These are phyloP conservation scores for Theristicus caerulescens DNA, from an alignment of 2,113 vertebrate species.

Conservation along the genomic window DNA sequence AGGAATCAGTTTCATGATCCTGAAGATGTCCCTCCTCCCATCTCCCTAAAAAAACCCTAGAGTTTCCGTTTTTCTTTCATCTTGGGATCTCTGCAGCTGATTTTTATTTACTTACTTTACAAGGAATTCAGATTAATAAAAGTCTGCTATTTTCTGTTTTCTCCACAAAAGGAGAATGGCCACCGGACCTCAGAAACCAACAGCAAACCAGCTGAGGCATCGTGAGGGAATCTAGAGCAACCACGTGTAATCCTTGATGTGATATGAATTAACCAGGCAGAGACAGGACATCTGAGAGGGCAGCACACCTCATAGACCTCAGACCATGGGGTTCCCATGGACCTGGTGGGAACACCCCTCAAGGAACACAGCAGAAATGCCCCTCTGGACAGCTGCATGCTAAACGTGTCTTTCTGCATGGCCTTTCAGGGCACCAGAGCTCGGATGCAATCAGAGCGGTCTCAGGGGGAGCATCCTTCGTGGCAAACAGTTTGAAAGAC, in stretches of 20 bases:
- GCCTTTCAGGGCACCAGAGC: neutral
- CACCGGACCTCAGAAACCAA: no score
- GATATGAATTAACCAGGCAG: no score
- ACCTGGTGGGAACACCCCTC: neutral
- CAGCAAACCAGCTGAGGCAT: no score
- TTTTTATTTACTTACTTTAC: neutral
- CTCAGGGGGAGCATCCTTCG: neutral
- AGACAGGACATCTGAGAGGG: rapidly evolving
- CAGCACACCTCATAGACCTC: neutral
- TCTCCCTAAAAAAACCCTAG: neutral
- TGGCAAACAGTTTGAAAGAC: rapidly evolving
- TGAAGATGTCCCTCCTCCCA: neutral
- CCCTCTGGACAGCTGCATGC: neutral
- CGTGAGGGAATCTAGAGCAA: no score
- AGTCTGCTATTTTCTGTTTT: neutral
- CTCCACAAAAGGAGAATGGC: no score
- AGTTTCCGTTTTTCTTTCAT: neutral
- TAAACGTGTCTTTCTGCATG: neutral
- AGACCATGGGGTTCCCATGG: neutral
- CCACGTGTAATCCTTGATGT: no score
- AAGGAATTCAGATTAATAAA: neutral
- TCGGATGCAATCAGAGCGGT: rapidly evolving
- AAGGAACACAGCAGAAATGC: neutral
- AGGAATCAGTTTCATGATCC: neutral
- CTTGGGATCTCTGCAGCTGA: neutral